Evolutionary conservation across 1,140 invertebrate genomes (phyloP), one percentile per base, ranked within the genome.

Genomic region (Eupristina koningsbergeri): DNA sequence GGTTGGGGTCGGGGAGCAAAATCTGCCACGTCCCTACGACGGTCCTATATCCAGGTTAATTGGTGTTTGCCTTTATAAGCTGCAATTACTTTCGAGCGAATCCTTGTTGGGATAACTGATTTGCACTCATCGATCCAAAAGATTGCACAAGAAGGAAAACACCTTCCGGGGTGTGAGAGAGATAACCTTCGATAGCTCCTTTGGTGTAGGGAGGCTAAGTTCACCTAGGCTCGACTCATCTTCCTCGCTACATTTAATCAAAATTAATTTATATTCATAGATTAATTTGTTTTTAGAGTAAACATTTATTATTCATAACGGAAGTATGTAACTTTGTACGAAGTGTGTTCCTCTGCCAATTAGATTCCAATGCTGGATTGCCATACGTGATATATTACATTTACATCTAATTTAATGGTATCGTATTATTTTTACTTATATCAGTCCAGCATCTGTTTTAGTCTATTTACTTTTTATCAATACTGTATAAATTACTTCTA

Each of bases 21-120:
- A 45, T 11, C 5, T 11, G 5, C 41, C 39, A 31, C n/a, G 3
- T 69, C 34, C 58, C 13, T n/a, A 47, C 58, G 76, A 74, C 75
- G 39, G 74, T 84, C 83, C 69, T n/a, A n/a, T n/a, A 50, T 74
- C 47, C 53, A 50, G 53, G 39, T 34, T 50, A 26, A 53, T 39
- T 34, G 36, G 2, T 73, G 50, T 61, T 73, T 73, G 64, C 8
- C 29, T 50, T 50, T 74, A 15, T 50, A 22, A n/a, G 29, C 13
- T 47, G 69, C 69, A 84, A 80, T 84, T 80, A 80, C 53, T 74
- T 26, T 74, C 53, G 36, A 73, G 50, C 45, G 50, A 63, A 41
- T 74, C 29, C 76, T 53, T 74, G 69, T 80, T 84, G 47, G 69
- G 53, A 80, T 80, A 84, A 80, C 76, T 84, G 69, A 80, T 84